Percentiles rank a stretch among this genome's conserved stretches.
phyloP scores from a whole-genome alignment of 2,113 vertebrate species.

The Misgurnus anguillicaudatus region DNA sequence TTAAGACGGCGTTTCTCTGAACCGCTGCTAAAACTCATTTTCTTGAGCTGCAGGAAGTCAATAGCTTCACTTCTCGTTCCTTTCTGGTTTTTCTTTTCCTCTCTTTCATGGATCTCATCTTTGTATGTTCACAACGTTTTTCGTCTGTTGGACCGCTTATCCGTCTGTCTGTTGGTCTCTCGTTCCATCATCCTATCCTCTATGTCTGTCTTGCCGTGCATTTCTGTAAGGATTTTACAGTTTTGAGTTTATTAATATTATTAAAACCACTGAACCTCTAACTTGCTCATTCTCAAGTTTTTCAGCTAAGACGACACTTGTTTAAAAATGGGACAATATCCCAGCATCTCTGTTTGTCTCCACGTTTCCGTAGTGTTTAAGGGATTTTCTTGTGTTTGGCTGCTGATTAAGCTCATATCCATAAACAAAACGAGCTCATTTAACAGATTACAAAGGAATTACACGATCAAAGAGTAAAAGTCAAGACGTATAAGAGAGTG shows the following conservation, averaged over 20 bases:
- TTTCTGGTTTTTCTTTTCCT: not conserved
- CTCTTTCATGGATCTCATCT: not conserved
- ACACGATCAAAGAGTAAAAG: constrained; percentile 75
- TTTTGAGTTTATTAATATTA: not conserved
- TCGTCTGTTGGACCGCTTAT: constrained; percentile 7
- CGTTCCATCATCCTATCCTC: constrained; percentile 28
- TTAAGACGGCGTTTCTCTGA: constrained; percentile 14
- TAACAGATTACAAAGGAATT: constrained; percentile 81
- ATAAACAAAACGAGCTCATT: constrained; percentile 69
- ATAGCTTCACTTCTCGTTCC: not conserved
- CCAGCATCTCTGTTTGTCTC: not conserved
- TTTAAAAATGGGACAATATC: not conserved
- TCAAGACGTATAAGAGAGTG: constrained; percentile 51
- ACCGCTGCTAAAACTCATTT: constrained; percentile 32
- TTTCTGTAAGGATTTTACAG: constrained; percentile 5
- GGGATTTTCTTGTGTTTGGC: constrained; percentile 39
- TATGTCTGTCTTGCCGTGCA: not conserved
- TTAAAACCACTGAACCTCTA: not conserved
- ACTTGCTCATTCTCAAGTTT: not conserved
- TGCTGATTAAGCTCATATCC: constrained; percentile 53
- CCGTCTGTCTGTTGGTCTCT: constrained; percentile 30
- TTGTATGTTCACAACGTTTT: not conserved
- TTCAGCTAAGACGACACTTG: not conserved
- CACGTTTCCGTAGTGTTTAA: not conserved
- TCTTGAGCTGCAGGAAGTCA: constrained; percentile 28